Base-by-base conservation (phyloP, 1,140 invertebrate species). In the Caerostris extrusa region DNA sequence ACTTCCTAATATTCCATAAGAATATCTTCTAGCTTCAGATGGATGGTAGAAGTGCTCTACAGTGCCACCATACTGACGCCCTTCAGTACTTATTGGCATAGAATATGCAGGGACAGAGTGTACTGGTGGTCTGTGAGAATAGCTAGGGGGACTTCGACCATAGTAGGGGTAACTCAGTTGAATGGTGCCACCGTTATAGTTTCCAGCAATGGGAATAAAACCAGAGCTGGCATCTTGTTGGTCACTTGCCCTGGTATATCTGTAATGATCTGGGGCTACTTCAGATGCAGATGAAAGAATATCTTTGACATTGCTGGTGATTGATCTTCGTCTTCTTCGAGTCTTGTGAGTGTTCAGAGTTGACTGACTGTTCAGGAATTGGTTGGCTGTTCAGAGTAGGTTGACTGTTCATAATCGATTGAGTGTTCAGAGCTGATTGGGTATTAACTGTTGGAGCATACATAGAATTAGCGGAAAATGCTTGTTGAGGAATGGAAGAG, bases 1-100 rank as follows among this genome's bases (percentile, higher is more conserved):
- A 89, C 95, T 95, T 56, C 95, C 95, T 56, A 95, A 71, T 57
- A 95, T 88, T 4, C 94, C 95, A 90, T 94, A 95, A 3, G 88
- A 89, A 86, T 87, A 94, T 83, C 94, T 81, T 85, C 90, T 60
- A 34, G 90, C 90, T 60, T 94, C 94, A 14, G 94, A 91, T 17
- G 89, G 89, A 91, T 94, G 88, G 12, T 91, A 94, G 56, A 61
- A 94, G 57, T 77, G 34, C n/a, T 93, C 92, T 10, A 57, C 77
- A n/a, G 71, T 19, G 3, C 81, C 60, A 0, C 64, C 3, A 86
- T 94, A 90, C 34, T 64, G 71, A 5, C 87, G 71, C 12, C 71
- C 71, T 64, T 94, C 77, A 6, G 87, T 10, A 6, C 19, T 71
- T 34, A 82, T n/a, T 53, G 93, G 86, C 10, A 89, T 34, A 19